Base-by-base conservation (phyloP, 2,797 vertebrate genomes). In the Mus spretus region DNA sequence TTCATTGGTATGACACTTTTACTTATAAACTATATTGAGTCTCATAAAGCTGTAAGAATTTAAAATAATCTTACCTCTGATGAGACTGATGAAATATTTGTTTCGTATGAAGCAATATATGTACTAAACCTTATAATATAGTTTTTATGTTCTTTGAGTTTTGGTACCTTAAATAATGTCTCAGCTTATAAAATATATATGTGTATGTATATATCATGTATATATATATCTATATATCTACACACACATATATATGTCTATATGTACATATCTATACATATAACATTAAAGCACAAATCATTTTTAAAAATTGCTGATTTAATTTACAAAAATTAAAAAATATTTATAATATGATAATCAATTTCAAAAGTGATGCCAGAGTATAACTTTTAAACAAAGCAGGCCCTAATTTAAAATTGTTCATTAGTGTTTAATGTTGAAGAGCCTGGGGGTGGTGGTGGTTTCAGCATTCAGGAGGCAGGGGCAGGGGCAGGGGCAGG, bases 1-100 rank as follows among this genome's bases (percentile, higher is more conserved):
- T 89, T 96, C 7, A 91, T 40, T 84, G 74, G 5, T 55, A 3
- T 61, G 28, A 19, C 37, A 44, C 74, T 95, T 96, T 95, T 79
- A 91, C 44, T 90, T 85, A 82, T 81, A 96, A 96, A 47, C 31
- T 89, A 63, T 17, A 59, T 10, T 83, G 87, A 91, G n/a, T 81
- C 74, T 67, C n/a, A 83, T 79, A 88, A 93, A 91, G 75, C 14
- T 85, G 2, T 89, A 57, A 37, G 34, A 81, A 37, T 85, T 63
- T 77, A 59, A 83, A 65, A 53, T 84, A 53, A 50, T 92, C 75
- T 92, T 61, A 50, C 34, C 10, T 77, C 67, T 84, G 34, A 61
- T 75, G 31, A 75, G 53, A 44, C 53, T 47, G 53, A 44, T 80
- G 63, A 81, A n/a, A 20, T 50, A 2, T 77, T 85, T 78, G 34